Conservation (phyloP, 2,888 invertebrate genomes). For the Tipula unca region DNA sequence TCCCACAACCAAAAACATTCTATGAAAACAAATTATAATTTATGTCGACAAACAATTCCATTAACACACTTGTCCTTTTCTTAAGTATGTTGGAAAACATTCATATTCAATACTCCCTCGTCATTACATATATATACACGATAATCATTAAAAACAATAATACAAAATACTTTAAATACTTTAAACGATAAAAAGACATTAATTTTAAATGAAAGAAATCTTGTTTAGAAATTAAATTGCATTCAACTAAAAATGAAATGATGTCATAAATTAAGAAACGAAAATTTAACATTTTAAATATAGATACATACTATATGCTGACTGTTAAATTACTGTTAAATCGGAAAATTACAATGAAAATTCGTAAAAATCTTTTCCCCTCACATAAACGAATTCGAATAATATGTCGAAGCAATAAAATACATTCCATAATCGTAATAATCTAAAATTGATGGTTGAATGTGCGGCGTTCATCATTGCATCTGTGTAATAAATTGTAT, state of each 20-base stretch:
- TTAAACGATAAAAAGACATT: background rate
- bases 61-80: background rate
- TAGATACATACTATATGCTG: background rate
- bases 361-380: background rate
- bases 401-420: background rate
- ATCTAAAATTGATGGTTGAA: background rate
- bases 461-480: background rate
- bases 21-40: background rate
- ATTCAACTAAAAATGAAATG: background rate
- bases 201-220: background rate
- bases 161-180: background rate
- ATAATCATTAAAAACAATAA: background rate
- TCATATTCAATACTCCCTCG: slow-evolving; percentile 1
- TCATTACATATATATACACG: background rate
- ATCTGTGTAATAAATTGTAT: too few species aligned
- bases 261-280: background rate
- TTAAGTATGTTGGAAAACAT: background rate
- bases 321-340: background rate
- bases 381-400: background rate
- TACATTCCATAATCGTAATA: background rate
- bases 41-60: background rate
- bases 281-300: background rate
- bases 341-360: background rate
- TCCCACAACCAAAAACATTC: background rate
- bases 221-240: background rate